Base-by-base conservation (phyloP, 2,113 vertebrate genomes). In the Danionella cerebrum region DNA sequence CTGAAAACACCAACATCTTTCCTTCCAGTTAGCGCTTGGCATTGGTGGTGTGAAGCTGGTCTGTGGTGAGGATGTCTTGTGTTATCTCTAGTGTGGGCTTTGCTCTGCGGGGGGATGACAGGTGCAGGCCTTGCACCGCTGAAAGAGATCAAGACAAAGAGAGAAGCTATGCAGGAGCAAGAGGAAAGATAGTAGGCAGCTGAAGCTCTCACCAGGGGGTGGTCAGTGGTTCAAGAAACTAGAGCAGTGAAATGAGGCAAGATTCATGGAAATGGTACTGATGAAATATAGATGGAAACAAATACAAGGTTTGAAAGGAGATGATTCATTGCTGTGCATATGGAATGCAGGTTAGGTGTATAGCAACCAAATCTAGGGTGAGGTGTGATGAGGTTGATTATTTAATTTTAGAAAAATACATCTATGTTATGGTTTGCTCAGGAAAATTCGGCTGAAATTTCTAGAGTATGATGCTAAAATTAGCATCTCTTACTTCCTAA, bases 31-130 rank as follows among this genome's bases (percentile, higher is more conserved):
- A 21, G 16, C 38, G 13, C 58, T 71, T 63, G 36, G 68, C 64
- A 67, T 75, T 65, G 48, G 24, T 38, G 8, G 13, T 48, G 44
- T 41, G 41, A 33, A 31, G 18, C 31, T 45, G 14, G n/a, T 44
- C 54, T 66, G 47, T 39, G 29, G 54, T 33, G 12, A 11, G 33
- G 12, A 52, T 62, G 36, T 64, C 33, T 51, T 69, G 52, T 47
- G 42, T 69, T 31, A 5, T 63, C 63, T 50, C 33, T 25, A 33
- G 42, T 57, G 64, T 13, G 27, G 35, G 58, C 44, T 74, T 70
- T 53, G 16, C 39, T 1, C 62, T 66, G 72, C 67, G 47, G 62
- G 59, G 25, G 62, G 55, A 45, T 67, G 69, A 75, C 50, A 68
- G 18, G 50, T 39, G 14, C 55, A 55, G 57, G 36, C 47, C 52